Percentiles rank a stretch among this genome's conserved stretches.
These are phyloP conservation scores for Lagopus leucura DNA, from an alignment of 2,113 vertebrate genomes.

Conservation along the genomic window DNA sequence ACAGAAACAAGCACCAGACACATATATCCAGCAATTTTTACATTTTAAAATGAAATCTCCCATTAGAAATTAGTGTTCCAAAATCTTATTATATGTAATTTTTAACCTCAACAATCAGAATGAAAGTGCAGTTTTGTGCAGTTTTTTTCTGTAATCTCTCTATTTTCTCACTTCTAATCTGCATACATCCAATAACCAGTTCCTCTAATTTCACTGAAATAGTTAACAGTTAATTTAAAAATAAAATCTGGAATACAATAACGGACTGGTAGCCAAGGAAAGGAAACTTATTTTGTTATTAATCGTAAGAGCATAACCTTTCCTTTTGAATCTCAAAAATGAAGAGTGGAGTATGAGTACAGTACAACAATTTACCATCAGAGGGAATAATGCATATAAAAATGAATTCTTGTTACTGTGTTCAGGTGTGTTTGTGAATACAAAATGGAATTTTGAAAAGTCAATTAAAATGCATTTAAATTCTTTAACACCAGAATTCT, in stretches of 20 bases:
- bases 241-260: not conserved
- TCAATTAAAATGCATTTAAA: slow-evolving; percentile 74
- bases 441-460: slow-evolving; percentile 61
- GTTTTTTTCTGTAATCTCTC: not conserved
- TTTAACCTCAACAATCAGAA: not conserved
- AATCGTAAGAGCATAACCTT: slow-evolving; percentile 3
- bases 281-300: slow-evolving; percentile 21
- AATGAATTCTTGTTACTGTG: slow-evolving; percentile 45
- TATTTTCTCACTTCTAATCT: not conserved
- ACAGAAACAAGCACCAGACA: slow-evolving; percentile 19
- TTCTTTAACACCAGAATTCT: slow-evolving; percentile 51
- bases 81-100: not conserved
- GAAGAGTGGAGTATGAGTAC: not conserved
- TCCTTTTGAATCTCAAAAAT: slow-evolving; percentile 27
- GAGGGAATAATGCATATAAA: slow-evolving; percentile 71
- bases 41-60: not conserved
- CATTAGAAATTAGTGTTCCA: not conserved
- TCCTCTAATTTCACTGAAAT: slow-evolving; percentile 1
- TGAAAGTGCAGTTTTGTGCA: not conserved
- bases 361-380: slow-evolving; percentile 41
- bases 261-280: not conserved
- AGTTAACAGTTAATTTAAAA: not conserved
- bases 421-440: slow-evolving; percentile 61
- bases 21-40: not conserved
- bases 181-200: not conserved